phyloP scores from a whole-genome alignment of 2,113 vertebrate genomes.

The Apteryx mantelli region DNA sequence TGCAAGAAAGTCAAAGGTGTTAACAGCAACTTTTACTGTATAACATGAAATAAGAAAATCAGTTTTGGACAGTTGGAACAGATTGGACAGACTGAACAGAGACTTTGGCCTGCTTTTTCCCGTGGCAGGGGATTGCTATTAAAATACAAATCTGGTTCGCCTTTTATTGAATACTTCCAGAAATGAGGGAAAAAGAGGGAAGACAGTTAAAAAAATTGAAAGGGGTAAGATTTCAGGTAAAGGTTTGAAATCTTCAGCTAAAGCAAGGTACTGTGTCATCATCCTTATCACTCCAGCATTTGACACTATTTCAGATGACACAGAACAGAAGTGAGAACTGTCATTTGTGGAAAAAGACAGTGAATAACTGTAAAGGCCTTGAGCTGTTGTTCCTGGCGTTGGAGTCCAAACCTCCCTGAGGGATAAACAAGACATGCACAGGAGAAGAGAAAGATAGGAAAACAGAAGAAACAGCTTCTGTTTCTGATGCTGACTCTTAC shows the following conservation, averaged over 20 bases:
- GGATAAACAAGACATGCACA: neutral
- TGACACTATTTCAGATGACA: neutral
- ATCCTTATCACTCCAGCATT: neutral
- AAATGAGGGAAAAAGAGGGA: neutral
- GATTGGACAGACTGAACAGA: neutral
- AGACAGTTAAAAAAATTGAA: neutral
- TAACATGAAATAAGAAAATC: neutral
- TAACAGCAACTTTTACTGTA: neutral
- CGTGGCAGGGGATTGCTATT: neutral
- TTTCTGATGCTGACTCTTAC: neutral
- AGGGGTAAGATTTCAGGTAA: neutral
- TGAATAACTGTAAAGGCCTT: neutral
- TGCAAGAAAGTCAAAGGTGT: neutral
- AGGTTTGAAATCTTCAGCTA: neutral
- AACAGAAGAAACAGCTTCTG: neutral
- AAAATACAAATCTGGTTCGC: neutral
- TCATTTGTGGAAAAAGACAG: neutral
- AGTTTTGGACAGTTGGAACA: neutral
- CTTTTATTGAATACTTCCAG: neutral
- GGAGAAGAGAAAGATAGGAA: neutral
- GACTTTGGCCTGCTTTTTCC: neutral
- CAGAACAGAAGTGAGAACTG: neutral
- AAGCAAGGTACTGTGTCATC: neutral
- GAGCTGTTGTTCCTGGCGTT: neutral
- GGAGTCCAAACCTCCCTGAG: neutral